Base-by-base conservation (phyloP, 2,797 vertebrate species). In the Aplochiton taeniatus region DNA sequence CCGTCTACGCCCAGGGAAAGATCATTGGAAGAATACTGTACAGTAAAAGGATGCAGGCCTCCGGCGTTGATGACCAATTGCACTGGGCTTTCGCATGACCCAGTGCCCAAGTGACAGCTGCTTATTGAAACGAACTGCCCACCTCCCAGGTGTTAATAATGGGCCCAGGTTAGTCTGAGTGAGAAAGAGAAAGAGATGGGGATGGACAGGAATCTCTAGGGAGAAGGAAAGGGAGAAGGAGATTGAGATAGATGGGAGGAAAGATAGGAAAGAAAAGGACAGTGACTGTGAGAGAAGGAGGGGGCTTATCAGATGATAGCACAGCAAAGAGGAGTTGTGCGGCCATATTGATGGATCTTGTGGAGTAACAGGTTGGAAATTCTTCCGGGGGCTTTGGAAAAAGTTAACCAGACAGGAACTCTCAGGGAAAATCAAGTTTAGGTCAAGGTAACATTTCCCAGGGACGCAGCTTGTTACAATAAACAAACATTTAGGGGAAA, bases 81-180 rank as follows among this genome's bases (percentile, higher is more conserved):
- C 74, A 85, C 80, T 70, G 73, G 48, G 78, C 83, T 58, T 51
- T 84, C 83, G n/a, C 78, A 77, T 82, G 83, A 89, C 85, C 83
- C 72, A 82, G 65, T 77, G 84, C 78, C 2, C 31, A 31, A 2
- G 31, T 77, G 79, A 71, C 70, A 65, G 71, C 61, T 77, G 67
- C 66, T 83, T 76, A 76, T 66, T 42, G 50, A 66, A 76, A 85
- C 79, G 73, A 66, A 80, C 81, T 66, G 77, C 77, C 17, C 54
- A 75, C 45, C 75, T 68, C 68, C 60, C 65, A 62, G 66, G 63
- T 63, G 65, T 65, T 74, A 84, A 87, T 69, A 65, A 64, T n/a
- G 7, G 43, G 13, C n/a, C 46, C 46, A 8, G 17, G 46, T 83
- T 81, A 82, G 73, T 80, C 65, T 59, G 74, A 79, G 66, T 18